Base-by-base conservation (phyloP, 2,797 vertebrate species). In the Scomberomorus guttatus region DNA sequence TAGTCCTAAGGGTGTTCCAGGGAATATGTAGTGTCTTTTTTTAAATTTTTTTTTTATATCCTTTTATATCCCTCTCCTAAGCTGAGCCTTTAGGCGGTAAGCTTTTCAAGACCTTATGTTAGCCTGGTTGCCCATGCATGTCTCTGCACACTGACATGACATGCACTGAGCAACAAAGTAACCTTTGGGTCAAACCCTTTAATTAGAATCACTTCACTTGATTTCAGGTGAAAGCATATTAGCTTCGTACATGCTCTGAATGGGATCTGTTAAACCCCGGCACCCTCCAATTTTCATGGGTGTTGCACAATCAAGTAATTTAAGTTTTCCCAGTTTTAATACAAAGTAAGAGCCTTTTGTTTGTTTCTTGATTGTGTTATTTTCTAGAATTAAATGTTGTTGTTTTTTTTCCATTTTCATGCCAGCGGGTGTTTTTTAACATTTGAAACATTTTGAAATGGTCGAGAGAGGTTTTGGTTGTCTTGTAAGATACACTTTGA, bases 191-290 rank as follows among this genome's bases (percentile, higher is more conserved):
- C 82, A 83, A 34, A 72, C 72, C 42, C 42, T 82, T 77, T 79
- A 80, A 89, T 89, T 89, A 77, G 59, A 89, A 71, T 70, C 79
- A 64, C 72, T 66, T 84, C 63, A 34, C 65, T 78, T 82, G 4
- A 77, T 86, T 78, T 75, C 77, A 82, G 77, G 72, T 77, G 73
- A 71, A 70, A 71, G 76, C 32, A 27, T 52, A 73, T 80, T 60
- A 63, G 55, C 69, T 67, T 37, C 11, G 65, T 69, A 32, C 74
- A 74, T 67, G 69, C 52, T 77, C 75, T 68, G 71, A 86, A 85
- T 84, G 54, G 11, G 55, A 84, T 74, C 57, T n/a, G 27, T 54
- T 66, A 54, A 79, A 66, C 42, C 24, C 5, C 44, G 27, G 20
- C 46, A 27, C 14, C 13, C 56, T 54, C 51, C n/a, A 39, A 24